A percentile compares a stretch with the other conserved stretches of the same genome.
These are phyloP conservation scores for Troglohyphantes excavatus DNA, from an alignment of 2,888 invertebrate genomes.

Conservation along the genomic window DNA sequence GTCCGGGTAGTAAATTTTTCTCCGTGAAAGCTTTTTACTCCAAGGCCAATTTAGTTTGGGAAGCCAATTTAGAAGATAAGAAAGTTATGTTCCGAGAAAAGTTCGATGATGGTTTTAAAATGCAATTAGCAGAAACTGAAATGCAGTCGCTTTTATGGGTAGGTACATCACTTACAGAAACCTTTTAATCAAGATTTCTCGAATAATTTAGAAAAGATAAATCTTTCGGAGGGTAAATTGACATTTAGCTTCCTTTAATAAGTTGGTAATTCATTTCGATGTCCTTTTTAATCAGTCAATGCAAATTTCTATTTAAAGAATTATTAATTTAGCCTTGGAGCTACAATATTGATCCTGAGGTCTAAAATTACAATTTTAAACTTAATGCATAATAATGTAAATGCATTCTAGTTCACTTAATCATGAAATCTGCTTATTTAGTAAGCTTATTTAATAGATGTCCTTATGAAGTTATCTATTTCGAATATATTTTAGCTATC, in stretches of 20 bases:
- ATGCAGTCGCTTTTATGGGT: background rate
- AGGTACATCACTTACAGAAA: background rate
- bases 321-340: no score
- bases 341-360: no score
- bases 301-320: no score
- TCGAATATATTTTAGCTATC: no score
- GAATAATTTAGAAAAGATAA: background rate
- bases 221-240: background rate
- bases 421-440: no score
- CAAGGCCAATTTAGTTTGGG: background rate
- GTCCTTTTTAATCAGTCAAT: background rate
- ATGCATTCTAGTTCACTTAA: no score
- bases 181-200: background rate
- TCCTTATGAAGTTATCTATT: no score
- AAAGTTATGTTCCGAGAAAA: background rate
- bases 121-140: background rate
- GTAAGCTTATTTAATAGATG: no score
- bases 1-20: background rate
- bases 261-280: background rate
- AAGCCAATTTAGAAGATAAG: background rate
- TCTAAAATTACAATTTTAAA: no score
- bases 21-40: conserved; percentile 9
- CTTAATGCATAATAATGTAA: no score
- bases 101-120: background rate
- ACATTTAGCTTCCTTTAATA: background rate